phyloP scores from a whole-genome alignment of 2,888 invertebrate species.

The Eudasyphora cyanicolor region DNA sequence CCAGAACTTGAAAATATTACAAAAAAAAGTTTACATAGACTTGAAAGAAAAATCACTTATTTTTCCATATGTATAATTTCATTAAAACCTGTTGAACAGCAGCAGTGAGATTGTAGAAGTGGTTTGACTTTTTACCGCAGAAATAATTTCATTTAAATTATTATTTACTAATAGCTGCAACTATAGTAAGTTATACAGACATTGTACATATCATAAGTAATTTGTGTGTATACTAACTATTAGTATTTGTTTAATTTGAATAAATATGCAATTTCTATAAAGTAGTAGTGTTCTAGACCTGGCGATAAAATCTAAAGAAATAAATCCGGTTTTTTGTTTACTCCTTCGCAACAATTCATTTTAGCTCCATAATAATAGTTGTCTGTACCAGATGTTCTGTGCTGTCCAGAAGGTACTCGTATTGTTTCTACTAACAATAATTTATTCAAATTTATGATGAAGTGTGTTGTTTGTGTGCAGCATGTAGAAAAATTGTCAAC shows the following conservation, averaged over 20 bases:
- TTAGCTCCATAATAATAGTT: neutral
- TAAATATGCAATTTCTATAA: neutral
- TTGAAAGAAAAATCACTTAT: neutral
- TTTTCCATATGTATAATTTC: neutral
- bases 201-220: too few species aligned
- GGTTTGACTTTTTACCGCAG: neutral
- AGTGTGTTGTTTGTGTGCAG: neutral
- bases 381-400: slow-evolving; percentile 15
- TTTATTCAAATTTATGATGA: slow-evolving; percentile 13
- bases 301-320: neutral
- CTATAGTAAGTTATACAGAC: too few species aligned
- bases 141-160: neutral
- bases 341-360: neutral
- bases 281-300: neutral
- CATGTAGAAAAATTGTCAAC: slow-evolving; percentile 26
- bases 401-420: neutral
- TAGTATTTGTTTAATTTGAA: neutral
- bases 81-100: neutral
- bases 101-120: neutral
- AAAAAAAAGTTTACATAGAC: neutral
- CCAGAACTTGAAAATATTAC: neutral
- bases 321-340: slow-evolving; percentile 29
- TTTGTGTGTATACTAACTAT: neutral
- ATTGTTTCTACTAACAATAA: neutral
- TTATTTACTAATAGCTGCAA: neutral